A percentile compares a stretch with the other conserved stretches of the same genome.
phyloP scores from a whole-genome alignment of 53 echinoderm and acorn worm genomes.

The Temnopleurus reevesii region DNA sequence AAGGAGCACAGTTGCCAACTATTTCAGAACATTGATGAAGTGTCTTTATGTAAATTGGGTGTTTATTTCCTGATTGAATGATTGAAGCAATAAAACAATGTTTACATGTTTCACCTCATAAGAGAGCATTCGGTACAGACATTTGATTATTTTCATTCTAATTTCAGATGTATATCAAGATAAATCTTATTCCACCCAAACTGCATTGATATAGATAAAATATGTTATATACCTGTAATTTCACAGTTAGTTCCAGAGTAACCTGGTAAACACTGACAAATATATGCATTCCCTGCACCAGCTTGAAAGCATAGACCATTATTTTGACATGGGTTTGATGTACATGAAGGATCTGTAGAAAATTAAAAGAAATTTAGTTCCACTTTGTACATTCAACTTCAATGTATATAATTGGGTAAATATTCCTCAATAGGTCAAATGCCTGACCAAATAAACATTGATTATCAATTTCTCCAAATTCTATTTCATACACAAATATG shows the following conservation, averaged over 20 bases:
- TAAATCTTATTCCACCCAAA: neutral
- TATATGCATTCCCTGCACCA: neutral
- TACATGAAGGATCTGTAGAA: neutral
- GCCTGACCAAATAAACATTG: neutral
- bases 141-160: no score
- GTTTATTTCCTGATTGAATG: neutral
- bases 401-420: neutral
- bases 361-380: neutral
- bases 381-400: neutral
- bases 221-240: neutral
- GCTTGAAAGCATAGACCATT: neutral
- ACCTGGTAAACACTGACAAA: neutral
- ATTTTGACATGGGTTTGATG: neutral
- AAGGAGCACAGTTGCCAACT: no score
- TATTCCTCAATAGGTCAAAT: neutral
- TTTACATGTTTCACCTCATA: neutral
- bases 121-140: neutral
- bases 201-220: neutral
- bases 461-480: neutral
- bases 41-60: no score
- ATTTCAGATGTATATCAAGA: neutral
- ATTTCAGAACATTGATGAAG: no score
- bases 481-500: neutral
- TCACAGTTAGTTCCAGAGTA: conserved; percentile 17
- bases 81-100: neutral